phyloP scores from a whole-genome alignment of 2,888 invertebrate species.

The Diaprepes abbreviatus region DNA sequence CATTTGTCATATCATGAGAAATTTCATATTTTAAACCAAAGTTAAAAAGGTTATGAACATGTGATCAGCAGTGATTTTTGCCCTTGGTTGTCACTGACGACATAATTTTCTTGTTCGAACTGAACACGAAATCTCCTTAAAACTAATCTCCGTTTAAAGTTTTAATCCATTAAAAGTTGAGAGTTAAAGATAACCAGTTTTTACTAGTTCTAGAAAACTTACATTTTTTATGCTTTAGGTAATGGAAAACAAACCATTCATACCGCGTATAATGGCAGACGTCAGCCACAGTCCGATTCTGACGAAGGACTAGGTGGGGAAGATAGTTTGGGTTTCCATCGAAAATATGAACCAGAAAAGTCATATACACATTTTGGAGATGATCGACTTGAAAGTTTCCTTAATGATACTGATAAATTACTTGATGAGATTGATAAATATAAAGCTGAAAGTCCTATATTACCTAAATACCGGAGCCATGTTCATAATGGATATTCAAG shows the following conservation, averaged over 20 bases:
- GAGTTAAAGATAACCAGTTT: too few relatives aligned
- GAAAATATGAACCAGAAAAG: conserved; percentile 58
- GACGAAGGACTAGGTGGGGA: conserved; percentile 86
- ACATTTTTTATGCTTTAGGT: conserved; percentile 20
- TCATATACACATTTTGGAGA: conserved; percentile 67
- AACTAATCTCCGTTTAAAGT: too few relatives aligned
- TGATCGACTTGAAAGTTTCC: conserved; percentile 49
- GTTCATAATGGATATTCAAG: conserved; percentile 63
- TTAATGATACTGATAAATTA: conserved; percentile 69
- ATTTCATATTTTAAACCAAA: too few relatives aligned
- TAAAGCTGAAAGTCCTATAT: conserved; percentile 71
- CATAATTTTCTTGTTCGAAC: too few relatives aligned
- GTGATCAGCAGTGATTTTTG: too few relatives aligned
- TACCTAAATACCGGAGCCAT: conserved; percentile 74
- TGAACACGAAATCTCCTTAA: too few relatives aligned
- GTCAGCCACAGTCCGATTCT: conserved; percentile 78
- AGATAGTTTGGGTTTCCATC: conserved; percentile 67
- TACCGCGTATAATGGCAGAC: conserved; percentile 68
- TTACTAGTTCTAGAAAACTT: too few relatives aligned
- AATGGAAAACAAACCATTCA: conserved; percentile 70
- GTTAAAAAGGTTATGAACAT: too few relatives aligned
- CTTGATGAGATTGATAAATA: conserved; percentile 67
- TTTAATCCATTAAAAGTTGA: too few relatives aligned
- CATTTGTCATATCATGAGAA: too few relatives aligned
- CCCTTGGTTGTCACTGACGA: too few relatives aligned